phyloP scores from a whole-genome alignment of 2,797 vertebrate genomes.

The Anabacerthia variegaticeps region DNA sequence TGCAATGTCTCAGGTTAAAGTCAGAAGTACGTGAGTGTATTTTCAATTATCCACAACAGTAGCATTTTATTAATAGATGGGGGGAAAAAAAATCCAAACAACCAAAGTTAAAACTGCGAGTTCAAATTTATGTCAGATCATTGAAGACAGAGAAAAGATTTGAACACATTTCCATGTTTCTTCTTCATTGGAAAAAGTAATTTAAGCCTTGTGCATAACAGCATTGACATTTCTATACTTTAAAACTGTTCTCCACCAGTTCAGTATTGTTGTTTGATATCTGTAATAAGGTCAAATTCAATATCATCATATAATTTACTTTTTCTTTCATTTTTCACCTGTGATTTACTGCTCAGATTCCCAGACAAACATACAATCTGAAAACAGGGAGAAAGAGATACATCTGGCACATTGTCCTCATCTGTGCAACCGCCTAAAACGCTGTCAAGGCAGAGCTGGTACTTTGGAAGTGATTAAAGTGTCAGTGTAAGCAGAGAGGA shows the following conservation, averaged over 20 bases:
- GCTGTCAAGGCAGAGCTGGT: neutral
- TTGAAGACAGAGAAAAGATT: neutral
- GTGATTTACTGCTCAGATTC: neutral
- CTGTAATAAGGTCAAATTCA: neutral
- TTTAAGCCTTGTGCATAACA: neutral
- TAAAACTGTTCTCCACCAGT: neutral
- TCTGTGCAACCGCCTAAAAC: neutral
- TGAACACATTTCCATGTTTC: neutral
- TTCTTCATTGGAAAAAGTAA: neutral
- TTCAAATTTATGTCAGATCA: neutral
- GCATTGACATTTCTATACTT: neutral
- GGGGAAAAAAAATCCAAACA: neutral
- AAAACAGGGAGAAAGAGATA: neutral
- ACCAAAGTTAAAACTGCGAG: neutral
- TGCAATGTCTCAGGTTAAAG: neutral
- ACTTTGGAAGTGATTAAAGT: neutral
- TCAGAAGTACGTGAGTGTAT: neutral
- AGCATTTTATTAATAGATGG: neutral
- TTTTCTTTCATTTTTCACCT: neutral
- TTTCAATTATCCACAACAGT: neutral
- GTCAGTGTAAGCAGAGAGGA: neutral
- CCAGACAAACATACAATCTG: neutral
- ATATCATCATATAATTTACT: neutral
- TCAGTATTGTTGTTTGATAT: neutral
- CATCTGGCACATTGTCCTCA: neutral